These are phyloP conservation scores for Hexactinellida sp. DNA, from an alignment of 37 sponge, comb jelly and placozoan species.

Conservation along the genomic window DNA sequence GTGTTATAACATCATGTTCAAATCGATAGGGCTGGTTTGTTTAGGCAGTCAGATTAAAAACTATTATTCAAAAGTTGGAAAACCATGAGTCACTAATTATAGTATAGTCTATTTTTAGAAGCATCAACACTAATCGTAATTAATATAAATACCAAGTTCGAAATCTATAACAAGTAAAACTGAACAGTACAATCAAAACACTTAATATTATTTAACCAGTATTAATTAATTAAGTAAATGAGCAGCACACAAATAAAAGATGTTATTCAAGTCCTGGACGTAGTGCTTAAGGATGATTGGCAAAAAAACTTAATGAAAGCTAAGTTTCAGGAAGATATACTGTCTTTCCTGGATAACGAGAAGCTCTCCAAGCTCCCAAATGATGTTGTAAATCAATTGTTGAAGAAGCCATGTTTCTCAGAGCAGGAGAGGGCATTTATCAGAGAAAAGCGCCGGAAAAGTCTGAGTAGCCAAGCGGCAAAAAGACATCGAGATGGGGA, in stretches of 20 bases:
- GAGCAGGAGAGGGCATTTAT: not conserved
- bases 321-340: not conserved
- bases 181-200: not conserved
- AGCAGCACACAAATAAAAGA: not conserved
- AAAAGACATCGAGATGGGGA: not conserved
- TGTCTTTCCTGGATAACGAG: conserved; percentile 8
- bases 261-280: not conserved
- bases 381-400: not conserved
- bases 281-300: not conserved
- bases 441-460: not conserved
- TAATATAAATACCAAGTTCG: no score
- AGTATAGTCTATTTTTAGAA: not conserved
- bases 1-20: not conserved
- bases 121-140: no score
- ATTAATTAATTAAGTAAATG: not conserved
- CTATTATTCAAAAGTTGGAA: no score
- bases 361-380: conserved; percentile 1
- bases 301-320: not conserved
- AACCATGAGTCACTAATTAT: no score
- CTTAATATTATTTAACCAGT: not conserved
- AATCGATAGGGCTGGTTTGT: not conserved
- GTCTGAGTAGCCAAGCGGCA: not conserved
- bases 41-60: not conserved
- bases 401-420: not conserved
- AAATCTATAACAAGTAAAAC: no score